Conservation (phyloP, 2,888 invertebrate genomes). For the Cryptophagus acutangulus region DNA sequence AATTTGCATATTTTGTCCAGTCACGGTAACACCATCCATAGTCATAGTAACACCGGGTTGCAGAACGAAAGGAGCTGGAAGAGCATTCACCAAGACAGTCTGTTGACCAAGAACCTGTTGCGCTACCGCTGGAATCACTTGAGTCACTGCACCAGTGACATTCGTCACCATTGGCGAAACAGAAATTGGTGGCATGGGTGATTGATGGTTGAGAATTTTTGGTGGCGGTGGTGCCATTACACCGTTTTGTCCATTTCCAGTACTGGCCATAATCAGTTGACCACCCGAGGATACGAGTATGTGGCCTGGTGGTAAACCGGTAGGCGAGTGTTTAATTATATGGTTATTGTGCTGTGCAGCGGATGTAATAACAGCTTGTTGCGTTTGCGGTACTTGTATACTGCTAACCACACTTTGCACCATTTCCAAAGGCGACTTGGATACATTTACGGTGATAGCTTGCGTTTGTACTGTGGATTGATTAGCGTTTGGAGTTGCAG, state of each 20-base stretch:
- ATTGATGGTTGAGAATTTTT: conserved; percentile 42
- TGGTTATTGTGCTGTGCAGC: conserved; percentile 44
- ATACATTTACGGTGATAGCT: conserved; percentile 44
- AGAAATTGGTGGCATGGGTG: conserved; percentile 57
- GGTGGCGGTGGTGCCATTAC: conserved; percentile 60
- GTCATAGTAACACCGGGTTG: conserved; percentile 71
- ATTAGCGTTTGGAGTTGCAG: conserved; percentile 40
- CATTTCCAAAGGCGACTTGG: conserved; percentile 69
- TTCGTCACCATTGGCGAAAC: conserved; percentile 61
- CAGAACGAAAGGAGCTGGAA: conserved; percentile 72
- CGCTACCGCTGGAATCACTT: conserved; percentile 59
- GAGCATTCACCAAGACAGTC: conserved; percentile 74
- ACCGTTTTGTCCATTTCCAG: conserved; percentile 53
- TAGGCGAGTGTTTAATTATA: conserved; percentile 50
- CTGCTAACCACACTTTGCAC: conserved; percentile 72
- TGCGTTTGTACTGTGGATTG: conserved; percentile 27
- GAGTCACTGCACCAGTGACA: conserved; percentile 60
- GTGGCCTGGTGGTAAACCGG: conserved; percentile 58
- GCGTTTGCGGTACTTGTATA: conserved; percentile 55
- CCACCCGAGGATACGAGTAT: conserved; percentile 73
- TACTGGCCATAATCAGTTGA: conserved; percentile 63
- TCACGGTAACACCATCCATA: conserved; percentile 57
- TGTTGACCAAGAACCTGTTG: conserved; percentile 69
- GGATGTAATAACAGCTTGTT: conserved; percentile 33
- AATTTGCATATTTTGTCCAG: conserved; percentile 65